These are phyloP conservation scores for Geotrypetes seraphini DNA, from an alignment of 2,797 vertebrate genomes.

Conservation along the genomic window DNA sequence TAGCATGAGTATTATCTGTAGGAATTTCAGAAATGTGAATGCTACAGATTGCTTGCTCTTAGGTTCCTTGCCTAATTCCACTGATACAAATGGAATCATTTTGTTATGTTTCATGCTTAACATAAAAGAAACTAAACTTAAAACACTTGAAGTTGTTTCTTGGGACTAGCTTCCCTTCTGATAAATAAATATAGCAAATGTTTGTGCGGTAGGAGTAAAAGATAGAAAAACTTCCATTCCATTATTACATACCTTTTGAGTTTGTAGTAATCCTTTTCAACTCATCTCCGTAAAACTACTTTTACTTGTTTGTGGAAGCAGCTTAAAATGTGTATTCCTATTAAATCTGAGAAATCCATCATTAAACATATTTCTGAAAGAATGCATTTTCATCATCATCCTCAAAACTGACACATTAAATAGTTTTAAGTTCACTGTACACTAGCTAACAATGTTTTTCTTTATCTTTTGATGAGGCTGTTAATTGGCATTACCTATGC, in stretches of 20 bases:
- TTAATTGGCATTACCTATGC: constrained; percentile 22
- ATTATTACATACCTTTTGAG: constrained; percentile 3
- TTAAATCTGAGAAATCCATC: constrained; percentile 19
- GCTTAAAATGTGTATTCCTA: constrained; percentile 3
- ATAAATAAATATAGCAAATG: constrained; percentile 6
- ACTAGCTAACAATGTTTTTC: constrained; percentile 6
- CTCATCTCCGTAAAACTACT: constrained; percentile 18
- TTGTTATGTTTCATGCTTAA: constrained; percentile 19
- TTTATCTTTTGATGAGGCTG: constrained; percentile 6
- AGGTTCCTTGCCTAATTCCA: constrained; percentile 29
- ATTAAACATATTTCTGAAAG: constrained; percentile 23
- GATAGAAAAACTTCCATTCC: constrained; percentile 6
- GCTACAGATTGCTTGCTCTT: constrained; percentile 33
- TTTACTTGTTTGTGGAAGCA: constrained; percentile 10
- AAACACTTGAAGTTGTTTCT: constrained; percentile 6
- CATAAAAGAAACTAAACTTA: constrained; percentile 5
- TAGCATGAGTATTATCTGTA: constrained; percentile 49
- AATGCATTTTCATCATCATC: constrained; percentile 43
- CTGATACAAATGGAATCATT: constrained; percentile 30
- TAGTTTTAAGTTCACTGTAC: no score
- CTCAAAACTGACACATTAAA: constrained; percentile 18
- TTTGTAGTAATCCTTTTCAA: background rate
- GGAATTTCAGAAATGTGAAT: constrained; percentile 30
- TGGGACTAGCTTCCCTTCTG: constrained; percentile 7
- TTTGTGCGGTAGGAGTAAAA: background rate